Evolutionary conservation across 2,797 vertebrate species (phyloP).

Genomic region (Fistularia tabacaria): DNA sequence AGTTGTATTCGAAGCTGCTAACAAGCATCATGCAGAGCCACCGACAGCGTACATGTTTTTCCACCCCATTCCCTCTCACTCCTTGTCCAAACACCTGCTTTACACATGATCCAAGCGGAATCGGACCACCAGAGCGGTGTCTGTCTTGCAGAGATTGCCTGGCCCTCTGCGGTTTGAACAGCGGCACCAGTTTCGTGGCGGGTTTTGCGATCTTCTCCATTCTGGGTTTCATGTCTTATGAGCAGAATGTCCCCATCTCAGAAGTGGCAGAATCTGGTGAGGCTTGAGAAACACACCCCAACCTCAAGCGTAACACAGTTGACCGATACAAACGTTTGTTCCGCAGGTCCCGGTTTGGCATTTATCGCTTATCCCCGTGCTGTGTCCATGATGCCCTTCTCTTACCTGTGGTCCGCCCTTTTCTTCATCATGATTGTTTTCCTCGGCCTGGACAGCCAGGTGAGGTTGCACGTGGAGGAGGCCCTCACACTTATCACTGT

Average conservation of each 20-base stretch:
- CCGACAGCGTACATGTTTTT: too few relatives aligned
- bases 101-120: too few relatives aligned
- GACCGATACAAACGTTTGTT: not conserved
- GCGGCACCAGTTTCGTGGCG: slow-evolving; percentile 86
- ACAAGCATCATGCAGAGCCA: too few relatives aligned
- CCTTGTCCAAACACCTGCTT: too few relatives aligned
- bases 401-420: slow-evolving; percentile 86
- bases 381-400: slow-evolving; percentile 90
- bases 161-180: slow-evolving; percentile 85
- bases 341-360: slow-evolving; percentile 85
- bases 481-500: not conserved
- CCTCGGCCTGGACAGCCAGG: slow-evolving; percentile 91
- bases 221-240: slow-evolving; percentile 89
- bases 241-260: slow-evolving; percentile 87
- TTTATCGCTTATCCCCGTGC: slow-evolving; percentile 93
- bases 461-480: slow-evolving; percentile 40
- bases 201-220: slow-evolving; percentile 94
- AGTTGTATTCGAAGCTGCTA: too few relatives aligned
- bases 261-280: slow-evolving; percentile 88
- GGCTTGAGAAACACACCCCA: not conserved
- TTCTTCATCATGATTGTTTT: slow-evolving; percentile 95
- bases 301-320: too few relatives aligned
- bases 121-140: not conserved
- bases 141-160: slow-evolving; percentile 82
- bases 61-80: too few relatives aligned